A percentile compares a stretch with the other conserved stretches of the same genome.
Evolutionary conservation across 2,888 invertebrate genomes (phyloP).

Genomic region (Xestia c-nigrum): DNA sequence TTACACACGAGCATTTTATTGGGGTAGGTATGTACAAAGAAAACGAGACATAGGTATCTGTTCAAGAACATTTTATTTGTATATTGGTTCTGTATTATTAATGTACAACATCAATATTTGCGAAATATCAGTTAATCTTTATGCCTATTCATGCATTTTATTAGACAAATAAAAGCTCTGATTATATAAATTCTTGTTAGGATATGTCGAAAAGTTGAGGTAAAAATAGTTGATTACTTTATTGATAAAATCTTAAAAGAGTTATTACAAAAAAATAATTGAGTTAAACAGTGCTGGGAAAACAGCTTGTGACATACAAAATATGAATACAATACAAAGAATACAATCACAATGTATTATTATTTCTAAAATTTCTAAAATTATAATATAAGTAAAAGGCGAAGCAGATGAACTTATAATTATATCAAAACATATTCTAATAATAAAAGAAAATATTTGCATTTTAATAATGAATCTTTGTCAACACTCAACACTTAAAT

Average conservation of each 20-base stretch:
- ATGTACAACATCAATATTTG: constrained; percentile 72
- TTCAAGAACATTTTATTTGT: constrained; percentile 73
- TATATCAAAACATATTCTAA: too few species aligned
- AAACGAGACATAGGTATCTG: constrained; percentile 47
- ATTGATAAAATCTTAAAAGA: constrained; percentile 43
- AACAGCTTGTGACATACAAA: background rate
- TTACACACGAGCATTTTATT: background rate
- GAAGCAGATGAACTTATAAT: too few species aligned
- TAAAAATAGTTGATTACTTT: constrained; percentile 53
- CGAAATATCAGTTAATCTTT: constrained; percentile 62
- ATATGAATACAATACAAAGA: too few species aligned
- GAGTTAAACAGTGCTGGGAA: constrained; percentile 40
- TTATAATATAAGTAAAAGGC: too few species aligned
- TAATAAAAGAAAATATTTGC: too few species aligned
- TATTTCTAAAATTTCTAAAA: too few species aligned
- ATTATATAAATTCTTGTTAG: constrained; percentile 66
- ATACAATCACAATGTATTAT: too few species aligned
- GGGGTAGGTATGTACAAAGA: background rate
- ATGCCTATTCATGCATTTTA: constrained; percentile 61
- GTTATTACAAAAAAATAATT: constrained; percentile 49
- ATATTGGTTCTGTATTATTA: constrained; percentile 77
- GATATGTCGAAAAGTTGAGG: constrained; percentile 64
- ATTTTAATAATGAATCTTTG: background rate
- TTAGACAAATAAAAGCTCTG: constrained; percentile 70
- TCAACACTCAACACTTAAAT: background rate